Evolutionary conservation across 2,797 vertebrate genomes (phyloP), one percentile per base, ranked within the genome.

Genomic region (Ptychadena robeensis): DNA sequence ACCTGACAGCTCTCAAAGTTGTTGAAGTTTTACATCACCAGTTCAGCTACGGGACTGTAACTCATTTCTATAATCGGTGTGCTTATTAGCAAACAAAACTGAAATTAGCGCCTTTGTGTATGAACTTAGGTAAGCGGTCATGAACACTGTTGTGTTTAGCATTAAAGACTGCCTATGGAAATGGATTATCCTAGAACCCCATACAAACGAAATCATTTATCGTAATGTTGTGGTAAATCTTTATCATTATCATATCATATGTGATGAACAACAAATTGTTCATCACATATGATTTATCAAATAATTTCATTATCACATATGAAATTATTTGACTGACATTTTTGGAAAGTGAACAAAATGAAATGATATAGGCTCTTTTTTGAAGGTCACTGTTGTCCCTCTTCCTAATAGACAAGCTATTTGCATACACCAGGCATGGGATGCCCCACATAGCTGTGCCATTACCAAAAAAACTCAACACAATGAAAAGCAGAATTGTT

Each of bases 11-110:
- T 73, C 32, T 53, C 68, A n/a, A 48, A 72, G 75, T 84, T 84
- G 73, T 77, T 79, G 44, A 75, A 84, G 70, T 80, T 84, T 69
- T 75, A 80, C 44, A 80, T 74, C 44, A 80, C 34, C 34, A 68
- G 69, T 67, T 80, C 64, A 84, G 74, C 65, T 64, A 38, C 25
- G 63, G 71, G 65, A 80, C 77, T 67, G 31, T 31, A 67, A 68
- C 28, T 78, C 30, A 68, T 35, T 68, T 34, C 27, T 64, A 40
- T 53, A 35, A 79, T 68, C 3, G 57, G 40, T 32, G 63, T n/a
- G 38, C 64, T 63, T 40, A 61, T 61, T 74, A 74, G 72, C 31
- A 74, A 57, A 37, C 22, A 25, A 27, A 32, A 74, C 2, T 11
- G 18, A 37, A 77, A 48, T 66, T 40, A 18, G 44, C 44, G 5